These are phyloP conservation scores for Drosophila multiciliata DNA, from an alignment of 2,888 invertebrate species.

Conservation along the genomic window DNA sequence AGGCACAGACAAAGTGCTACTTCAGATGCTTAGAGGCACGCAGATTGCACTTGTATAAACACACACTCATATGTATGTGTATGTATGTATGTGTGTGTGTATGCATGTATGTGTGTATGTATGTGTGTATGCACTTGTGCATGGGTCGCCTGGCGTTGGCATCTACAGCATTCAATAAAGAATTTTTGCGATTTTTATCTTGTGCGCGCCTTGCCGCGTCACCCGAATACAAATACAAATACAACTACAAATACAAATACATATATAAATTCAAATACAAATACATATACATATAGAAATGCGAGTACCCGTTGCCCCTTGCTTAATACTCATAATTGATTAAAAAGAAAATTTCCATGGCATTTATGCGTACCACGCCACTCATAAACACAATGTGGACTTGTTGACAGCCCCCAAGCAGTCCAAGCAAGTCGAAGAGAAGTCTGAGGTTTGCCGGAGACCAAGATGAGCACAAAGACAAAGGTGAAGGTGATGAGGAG, in stretches of 20 bases:
- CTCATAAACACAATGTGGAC: slow-evolving; percentile 75
- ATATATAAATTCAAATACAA: slow-evolving; percentile 5
- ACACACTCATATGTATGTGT: background rate
- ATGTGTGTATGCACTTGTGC: slow-evolving; percentile 4
- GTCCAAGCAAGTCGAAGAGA: slow-evolving; percentile 1
- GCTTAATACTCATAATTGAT: slow-evolving; percentile 78
- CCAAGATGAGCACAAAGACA: background rate
- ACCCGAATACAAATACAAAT: slow-evolving; percentile 36
- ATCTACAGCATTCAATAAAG: slow-evolving; percentile 78
- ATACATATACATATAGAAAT: slow-evolving; percentile 8
- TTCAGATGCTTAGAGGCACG: slow-evolving; percentile 68
- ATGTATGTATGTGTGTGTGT: background rate
- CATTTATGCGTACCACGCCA: slow-evolving; percentile 80
- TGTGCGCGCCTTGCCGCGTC: slow-evolving; percentile 55
- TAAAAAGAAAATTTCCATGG: slow-evolving; percentile 81
- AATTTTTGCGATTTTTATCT: slow-evolving; percentile 81
- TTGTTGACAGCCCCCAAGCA: slow-evolving; percentile 69
- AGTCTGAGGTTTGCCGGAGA: background rate
- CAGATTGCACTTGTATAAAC: slow-evolving; percentile 66
- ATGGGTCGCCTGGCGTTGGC: slow-evolving; percentile 58
- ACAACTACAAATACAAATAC: slow-evolving; percentile 28
- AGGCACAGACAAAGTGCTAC: slow-evolving; percentile 75
- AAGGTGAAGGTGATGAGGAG: background rate
- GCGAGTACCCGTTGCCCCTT: slow-evolving; percentile 47
- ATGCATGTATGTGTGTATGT: slow-evolving; percentile 1